A percentile compares a stretch with the other conserved stretches of the same genome.
Evolutionary conservation across 2,113 vertebrate genomes (phyloP).

Genomic region (Psephotus haematonotus): DNA sequence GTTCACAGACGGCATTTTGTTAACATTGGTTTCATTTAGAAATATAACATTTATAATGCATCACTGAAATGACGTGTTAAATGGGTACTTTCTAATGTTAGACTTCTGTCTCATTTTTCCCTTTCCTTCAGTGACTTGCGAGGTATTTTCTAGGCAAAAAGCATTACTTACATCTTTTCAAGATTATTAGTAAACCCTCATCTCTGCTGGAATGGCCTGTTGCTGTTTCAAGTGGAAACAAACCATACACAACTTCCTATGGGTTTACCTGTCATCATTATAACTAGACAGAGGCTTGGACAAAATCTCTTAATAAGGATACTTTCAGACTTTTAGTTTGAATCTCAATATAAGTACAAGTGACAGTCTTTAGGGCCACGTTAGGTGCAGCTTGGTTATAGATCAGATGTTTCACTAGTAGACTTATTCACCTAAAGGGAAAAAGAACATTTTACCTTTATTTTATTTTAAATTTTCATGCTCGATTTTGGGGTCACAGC

Average conservation of each 20-base stretch:
- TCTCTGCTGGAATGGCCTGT: background rate
- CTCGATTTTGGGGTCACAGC: background rate
- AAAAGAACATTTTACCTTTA: background rate
- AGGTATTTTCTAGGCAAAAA: background rate
- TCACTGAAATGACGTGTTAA: background rate
- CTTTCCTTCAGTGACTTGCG: background rate
- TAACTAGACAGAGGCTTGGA: background rate
- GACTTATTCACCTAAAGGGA: background rate
- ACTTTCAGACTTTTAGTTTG: background rate
- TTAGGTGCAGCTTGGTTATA: background rate
- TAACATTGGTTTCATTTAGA: background rate
- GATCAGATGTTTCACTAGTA: background rate
- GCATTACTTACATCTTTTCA: background rate
- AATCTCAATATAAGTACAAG: background rate
- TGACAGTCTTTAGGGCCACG: accelerated
- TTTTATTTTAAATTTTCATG: constrained; percentile 20
- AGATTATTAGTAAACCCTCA: background rate
- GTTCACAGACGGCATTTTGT: background rate
- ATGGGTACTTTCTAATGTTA: background rate
- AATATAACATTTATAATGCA: background rate
- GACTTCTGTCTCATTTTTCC: background rate
- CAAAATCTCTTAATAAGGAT: background rate
- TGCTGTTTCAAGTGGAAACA: background rate
- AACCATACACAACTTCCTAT: background rate
- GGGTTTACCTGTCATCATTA: background rate